Base-by-base conservation (phyloP, 1,140 invertebrate genomes). In the Saccostrea glomerata region DNA sequence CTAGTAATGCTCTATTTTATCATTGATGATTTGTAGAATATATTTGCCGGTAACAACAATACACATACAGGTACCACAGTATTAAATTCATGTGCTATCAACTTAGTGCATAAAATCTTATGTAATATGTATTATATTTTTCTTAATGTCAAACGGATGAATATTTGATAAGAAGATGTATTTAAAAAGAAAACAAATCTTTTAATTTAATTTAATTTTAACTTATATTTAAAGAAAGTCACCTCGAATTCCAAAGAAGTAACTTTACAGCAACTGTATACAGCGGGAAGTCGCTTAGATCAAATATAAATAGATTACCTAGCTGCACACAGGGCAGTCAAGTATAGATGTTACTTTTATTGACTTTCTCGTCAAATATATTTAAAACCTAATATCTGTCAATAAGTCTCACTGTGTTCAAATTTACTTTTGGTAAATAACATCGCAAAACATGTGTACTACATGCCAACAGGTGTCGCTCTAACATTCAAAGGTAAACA, bases 371-470 rank as follows among this genome's bases (percentile, higher is more conserved):
- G 25, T 77, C 25, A 77, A 15, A 36, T 77, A 77, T 77, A 77
- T 77, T 77, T 77, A 30, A 30, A 77, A 77, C 11, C 23, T 30
- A 30, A 11, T 77, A 11, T 77, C 70, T 77, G 70, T 77, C 70
- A 77, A 77, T 77, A 77, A 77, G 70, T 77, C 70, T 25, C 25
- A 17, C 70, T 77, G 70, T 36, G 70, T 77, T 77, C 70, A 77
- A 77, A 77, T 77, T 77, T 77, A 77, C 70, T 77, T 77, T 3
- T 36, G 25, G 25, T 77, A 77, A 77, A 77, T 17, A 77, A 13
- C 5, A 77, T 17, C 23, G 15, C 9, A 25, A 30, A 77, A 77
- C 70, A 77, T 25, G 70, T 30, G 70, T 77, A 30, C 11, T 17
- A 36, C 70, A 36, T 3, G 25, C 12, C 4, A 30, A 77, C 70